Base-by-base conservation (phyloP, 2,888 invertebrate species). In the Tryphoninae sp. region DNA sequence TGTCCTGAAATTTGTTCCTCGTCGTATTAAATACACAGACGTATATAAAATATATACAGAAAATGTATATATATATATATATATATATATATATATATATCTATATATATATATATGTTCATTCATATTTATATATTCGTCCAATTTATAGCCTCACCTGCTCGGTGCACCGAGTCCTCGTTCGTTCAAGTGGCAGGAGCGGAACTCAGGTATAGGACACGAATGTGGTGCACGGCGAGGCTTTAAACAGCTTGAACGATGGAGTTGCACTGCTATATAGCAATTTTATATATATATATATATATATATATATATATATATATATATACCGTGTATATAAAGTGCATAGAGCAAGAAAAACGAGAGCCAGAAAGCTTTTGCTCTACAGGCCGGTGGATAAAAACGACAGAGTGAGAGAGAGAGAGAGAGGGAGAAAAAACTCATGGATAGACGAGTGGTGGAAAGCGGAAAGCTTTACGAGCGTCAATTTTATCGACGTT, bases 401-500 rank as follows among this genome's bases (percentile, higher is more conserved):
- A 73, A 19, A 42, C 19, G 33, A 26, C 68, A 64, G 53, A 78
- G 22, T 22, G 23, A 61, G 23, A 58, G 45, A 22, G 33, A 23
- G 13, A 64, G 40, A 59, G 26, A 26, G 26, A 26, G 26, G 3
- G 2, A 26, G 26, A 42, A 23, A 49, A 26, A 33, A 45, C 73
- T 33, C 33, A 33, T 6, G 45, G 11, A 45, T 45, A 23, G 4
- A 13, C 45, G 74, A 23, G 22, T 64, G 58, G 40, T 67, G 16
- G 33, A 64, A 75, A 72, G 53, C 67, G 55, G 68, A 53, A 69
- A 68, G 76, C 80, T 82, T 84, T 82, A 84, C 81, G 79, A 80
- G 51, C 80, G 81, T 85, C 81, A 81, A 82, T 82, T 84, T 83
- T 81, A 84, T 85, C 77, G 80, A 85, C 84, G 78, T 83, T 85